Evolutionary conservation across 2,888 invertebrate genomes (phyloP).

Genomic region (Chirona hameri): DNA sequence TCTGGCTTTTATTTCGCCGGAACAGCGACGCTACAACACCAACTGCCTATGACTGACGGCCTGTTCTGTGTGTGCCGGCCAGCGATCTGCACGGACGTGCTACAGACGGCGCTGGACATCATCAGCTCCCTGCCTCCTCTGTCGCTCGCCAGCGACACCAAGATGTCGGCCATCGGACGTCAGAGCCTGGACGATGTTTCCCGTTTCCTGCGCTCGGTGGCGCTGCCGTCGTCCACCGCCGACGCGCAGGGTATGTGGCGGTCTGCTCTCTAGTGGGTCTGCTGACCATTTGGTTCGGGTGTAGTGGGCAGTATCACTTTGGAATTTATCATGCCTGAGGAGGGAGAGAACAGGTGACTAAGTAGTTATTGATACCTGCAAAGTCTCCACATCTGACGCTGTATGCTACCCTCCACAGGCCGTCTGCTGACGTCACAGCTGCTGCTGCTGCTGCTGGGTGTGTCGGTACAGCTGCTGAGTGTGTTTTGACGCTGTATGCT

Average conservation of each 20-base stretch:
- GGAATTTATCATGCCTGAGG: too few relatives aligned
- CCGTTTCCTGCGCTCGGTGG: slow-evolving; percentile 54
- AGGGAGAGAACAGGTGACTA: too few relatives aligned
- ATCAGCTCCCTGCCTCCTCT: slow-evolving; percentile 57
- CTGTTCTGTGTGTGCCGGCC: slow-evolving; percentile 33
- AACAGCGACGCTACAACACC: too few relatives aligned
- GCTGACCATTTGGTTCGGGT: too few relatives aligned
- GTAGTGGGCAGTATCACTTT: too few relatives aligned
- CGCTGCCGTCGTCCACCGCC: slow-evolving; percentile 53
- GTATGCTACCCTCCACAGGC: slow-evolving; percentile 37
- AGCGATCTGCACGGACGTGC: slow-evolving; percentile 54
- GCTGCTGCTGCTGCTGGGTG: slow-evolving; percentile 54
- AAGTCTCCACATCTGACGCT: too few relatives aligned
- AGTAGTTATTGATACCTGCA: too few relatives aligned
- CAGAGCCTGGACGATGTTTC: slow-evolving; percentile 53
- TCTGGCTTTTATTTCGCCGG: too few relatives aligned
- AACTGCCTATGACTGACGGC: too few relatives aligned
- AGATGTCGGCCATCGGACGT: slow-evolving; percentile 51
- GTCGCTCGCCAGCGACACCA: slow-evolving; percentile 58
- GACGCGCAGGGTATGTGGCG: slow-evolving; percentile 47
- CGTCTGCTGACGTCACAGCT: slow-evolving; percentile 51
- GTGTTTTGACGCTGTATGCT: too few relatives aligned
- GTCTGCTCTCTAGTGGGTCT: too few relatives aligned
- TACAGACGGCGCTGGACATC: slow-evolving; percentile 56
- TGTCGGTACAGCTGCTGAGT: slow-evolving; percentile 59